Evolutionary conservation across 2,888 invertebrate species (phyloP), one percentile per base, ranked within the genome.

Genomic region (Heteromurus nitidus): DNA sequence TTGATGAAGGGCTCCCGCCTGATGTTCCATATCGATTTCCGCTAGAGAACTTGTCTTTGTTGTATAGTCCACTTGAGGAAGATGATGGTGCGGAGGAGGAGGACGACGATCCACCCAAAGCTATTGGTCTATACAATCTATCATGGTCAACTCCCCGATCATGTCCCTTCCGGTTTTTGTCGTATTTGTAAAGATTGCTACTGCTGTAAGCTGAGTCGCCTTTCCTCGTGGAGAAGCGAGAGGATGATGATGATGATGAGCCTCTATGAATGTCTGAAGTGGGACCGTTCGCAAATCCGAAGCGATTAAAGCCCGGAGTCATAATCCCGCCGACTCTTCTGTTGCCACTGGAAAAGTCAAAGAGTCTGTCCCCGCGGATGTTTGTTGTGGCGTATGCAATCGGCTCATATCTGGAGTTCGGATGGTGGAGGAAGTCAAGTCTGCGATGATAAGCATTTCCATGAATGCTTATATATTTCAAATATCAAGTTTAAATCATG

Each of bases 141-240:
- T 77, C 77, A 20, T 77, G 47, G 62, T 77, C 69, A 3, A 77
- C 77, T 3, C 77, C 77, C 16, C 77, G 68, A 62, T 77, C 77
- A 36, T 62, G 53, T n/a, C 77, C 77, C 47, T 77, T 77, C 50
- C 69, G 22, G 42, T 69, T 65, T 28, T 42, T 55, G 24, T 68
- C 77, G 24, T 77, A 77, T 62, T 60, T 69, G n/a, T 36, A n/a
- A 9, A 30, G 20, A 20, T 28, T 69, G 42, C 62, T 69, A n/a
- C 62, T 62, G n/a, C 74, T 74, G 28, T 22, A 76, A 1, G 60
- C n/a, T 16, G 76, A 76, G 28, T 76, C 76, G 1, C 76, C 76
- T 30, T 68, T 42, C 20, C 77, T 44, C 13, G 60, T 77, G 24
- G 77, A 68, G 62, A 77, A 65, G 18, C 36, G 28, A 44, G 65